Conservation (phyloP, 2,888 invertebrate genomes). For the Torymus tubicola region DNA sequence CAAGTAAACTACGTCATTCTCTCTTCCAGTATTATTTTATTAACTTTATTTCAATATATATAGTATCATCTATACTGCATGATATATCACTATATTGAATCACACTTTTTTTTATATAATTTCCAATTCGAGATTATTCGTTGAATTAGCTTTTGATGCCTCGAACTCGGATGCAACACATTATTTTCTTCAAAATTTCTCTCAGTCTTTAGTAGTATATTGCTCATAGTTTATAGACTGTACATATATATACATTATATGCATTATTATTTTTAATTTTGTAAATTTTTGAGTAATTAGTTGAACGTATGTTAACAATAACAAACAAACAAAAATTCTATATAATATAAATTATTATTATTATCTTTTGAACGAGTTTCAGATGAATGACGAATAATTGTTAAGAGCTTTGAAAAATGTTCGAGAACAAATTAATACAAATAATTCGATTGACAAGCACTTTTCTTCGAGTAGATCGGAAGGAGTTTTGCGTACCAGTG, state of each 20-base stretch:
- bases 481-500: conserved; percentile 19
- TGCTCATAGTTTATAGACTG: conserved; percentile 3
- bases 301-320: neutral
- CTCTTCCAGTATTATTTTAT: conserved; percentile 4
- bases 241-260: conserved; percentile 4
- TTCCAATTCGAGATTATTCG: conserved; percentile 8
- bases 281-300: conserved; percentile 27
- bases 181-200: conserved; percentile 11
- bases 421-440: neutral
- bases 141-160: too few relatives aligned
- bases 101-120: conserved; percentile 20
- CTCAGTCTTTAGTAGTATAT: conserved; percentile 16
- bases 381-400: conserved; percentile 14
- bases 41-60: neutral
- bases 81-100: conserved; percentile 22
- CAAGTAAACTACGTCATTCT: conserved; percentile 37
- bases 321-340: neutral
- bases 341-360: neutral
- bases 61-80: conserved; percentile 18
- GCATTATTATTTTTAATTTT: too few relatives aligned
- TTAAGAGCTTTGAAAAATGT: neutral
- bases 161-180: too few relatives aligned
- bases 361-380: neutral
- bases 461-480: conserved; percentile 46
- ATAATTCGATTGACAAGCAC: conserved; percentile 18